phyloP scores from a whole-genome alignment of 2,888 invertebrate species.

The Pecten maximus region DNA sequence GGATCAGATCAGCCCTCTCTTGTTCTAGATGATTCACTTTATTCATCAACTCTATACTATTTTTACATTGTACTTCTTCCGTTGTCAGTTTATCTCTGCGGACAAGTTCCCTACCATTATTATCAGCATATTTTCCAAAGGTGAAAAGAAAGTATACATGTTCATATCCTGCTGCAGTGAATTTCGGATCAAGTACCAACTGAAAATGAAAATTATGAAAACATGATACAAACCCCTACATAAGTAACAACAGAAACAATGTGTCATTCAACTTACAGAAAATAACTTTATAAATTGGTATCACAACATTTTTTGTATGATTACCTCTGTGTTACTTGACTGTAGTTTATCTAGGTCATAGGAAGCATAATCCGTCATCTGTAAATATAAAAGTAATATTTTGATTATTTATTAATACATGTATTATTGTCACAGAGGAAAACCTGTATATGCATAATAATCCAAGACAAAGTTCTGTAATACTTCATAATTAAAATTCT shows the following conservation, averaged over 20 bases:
- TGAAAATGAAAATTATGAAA: no score
- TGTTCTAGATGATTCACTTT: constrained; percentile 35
- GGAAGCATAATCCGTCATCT: not conserved
- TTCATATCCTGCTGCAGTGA: not conserved
- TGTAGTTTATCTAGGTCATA: not conserved
- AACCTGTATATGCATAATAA: no score
- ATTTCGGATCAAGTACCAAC: not conserved
- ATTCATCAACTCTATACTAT: not conserved
- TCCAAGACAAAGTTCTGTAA: no score
- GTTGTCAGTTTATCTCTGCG: not conserved
- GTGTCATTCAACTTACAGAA: no score
- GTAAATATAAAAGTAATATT: not conserved
- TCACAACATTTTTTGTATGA: not conserved
- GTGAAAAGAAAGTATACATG: not conserved
- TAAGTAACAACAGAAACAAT: not conserved
- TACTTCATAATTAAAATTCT: no score
- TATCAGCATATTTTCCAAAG: not conserved
- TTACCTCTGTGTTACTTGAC: constrained; percentile 5
- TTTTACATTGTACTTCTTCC: not conserved
- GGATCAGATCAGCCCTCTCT: constrained; percentile 36
- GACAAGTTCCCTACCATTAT: not conserved
- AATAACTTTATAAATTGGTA: not conserved
- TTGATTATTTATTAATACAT: no score
- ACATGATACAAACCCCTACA: not conserved
- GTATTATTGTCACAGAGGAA: no score